Conservation (phyloP, 2,888 invertebrate genomes). For the Cheilosia vulpina region DNA sequence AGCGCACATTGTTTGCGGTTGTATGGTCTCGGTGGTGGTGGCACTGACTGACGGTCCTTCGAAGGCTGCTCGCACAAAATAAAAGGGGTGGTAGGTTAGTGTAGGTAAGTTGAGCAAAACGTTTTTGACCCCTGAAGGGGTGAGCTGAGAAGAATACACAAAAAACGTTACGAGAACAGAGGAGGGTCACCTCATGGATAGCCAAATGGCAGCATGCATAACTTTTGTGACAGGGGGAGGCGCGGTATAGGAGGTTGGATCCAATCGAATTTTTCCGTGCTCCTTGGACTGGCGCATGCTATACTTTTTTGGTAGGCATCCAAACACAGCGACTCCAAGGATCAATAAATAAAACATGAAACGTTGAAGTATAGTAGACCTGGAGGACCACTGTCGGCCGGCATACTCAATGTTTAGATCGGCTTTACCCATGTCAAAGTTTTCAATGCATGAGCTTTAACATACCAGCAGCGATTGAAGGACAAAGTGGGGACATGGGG, state of each 20-base stretch:
- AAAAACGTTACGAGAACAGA: conserved; percentile 36
- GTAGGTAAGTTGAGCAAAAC: conserved; percentile 11
- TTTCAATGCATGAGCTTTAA: conserved; percentile 17
- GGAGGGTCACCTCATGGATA: conserved; percentile 16
- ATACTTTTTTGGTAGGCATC: conserved; percentile 43
- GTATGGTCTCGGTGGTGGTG: neutral
- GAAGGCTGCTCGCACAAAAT: neutral
- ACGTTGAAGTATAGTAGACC: conserved; percentile 18
- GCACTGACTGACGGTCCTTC: conserved; percentile 17
- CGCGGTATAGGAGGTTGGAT: neutral
- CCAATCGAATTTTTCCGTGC: conserved; percentile 1
- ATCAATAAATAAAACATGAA: conserved; percentile 65
- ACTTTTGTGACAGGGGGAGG: conserved; percentile 21
- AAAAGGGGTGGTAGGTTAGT: neutral
- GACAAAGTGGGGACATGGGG: neutral
- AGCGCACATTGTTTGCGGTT: neutral
- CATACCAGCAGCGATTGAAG: conserved; percentile 1
- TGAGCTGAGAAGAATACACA: conserved; percentile 12
- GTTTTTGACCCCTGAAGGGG: conserved; percentile 43
- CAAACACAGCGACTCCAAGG: conserved; percentile 36
- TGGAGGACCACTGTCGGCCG: neutral
- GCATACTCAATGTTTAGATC: conserved; percentile 2
- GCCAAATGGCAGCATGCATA: conserved; percentile 44
- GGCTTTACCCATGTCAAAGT: conserved; percentile 50
- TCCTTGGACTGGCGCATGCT: conserved; percentile 15